These are phyloP conservation scores for Maniola hyperantus DNA, from an alignment of 2,888 invertebrate species.

Conservation along the genomic window DNA sequence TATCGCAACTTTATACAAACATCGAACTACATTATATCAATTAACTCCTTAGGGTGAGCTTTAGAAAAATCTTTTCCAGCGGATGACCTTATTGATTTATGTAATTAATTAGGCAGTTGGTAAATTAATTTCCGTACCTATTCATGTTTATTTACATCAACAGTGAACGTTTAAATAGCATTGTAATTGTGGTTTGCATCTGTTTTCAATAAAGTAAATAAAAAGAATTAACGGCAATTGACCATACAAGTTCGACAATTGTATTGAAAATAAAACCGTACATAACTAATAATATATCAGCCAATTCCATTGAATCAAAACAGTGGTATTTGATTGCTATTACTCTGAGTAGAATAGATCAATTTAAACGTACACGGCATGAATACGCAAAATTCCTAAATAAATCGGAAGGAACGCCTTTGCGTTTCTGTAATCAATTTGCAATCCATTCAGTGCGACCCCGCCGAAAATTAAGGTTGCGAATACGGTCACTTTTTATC, in stretches of 20 bases:
- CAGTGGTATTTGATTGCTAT: slow-evolving; percentile 46
- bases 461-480: slow-evolving; percentile 48
- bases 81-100: too few relatives aligned
- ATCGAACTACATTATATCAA: too few relatives aligned
- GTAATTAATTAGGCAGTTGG: too few relatives aligned
- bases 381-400: slow-evolving; percentile 73
- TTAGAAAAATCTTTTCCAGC: too few relatives aligned
- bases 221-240: slow-evolving; percentile 2
- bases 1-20: too few relatives aligned
- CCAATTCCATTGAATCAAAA: slow-evolving; percentile 29
- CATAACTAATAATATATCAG: slow-evolving; percentile 13
- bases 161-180: background rate
- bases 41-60: too few relatives aligned
- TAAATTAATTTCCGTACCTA: background rate
- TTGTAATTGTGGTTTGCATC: background rate
- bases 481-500: slow-evolving; percentile 25
- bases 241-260: slow-evolving; percentile 19
- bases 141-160: background rate
- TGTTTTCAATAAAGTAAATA: background rate
- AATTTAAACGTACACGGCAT: slow-evolving; percentile 54
- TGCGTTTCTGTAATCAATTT: slow-evolving; percentile 71
- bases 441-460: slow-evolving; percentile 65
- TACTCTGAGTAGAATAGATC: slow-evolving; percentile 47
- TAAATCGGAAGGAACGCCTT: slow-evolving; percentile 65
- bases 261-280: slow-evolving; percentile 20